A percentile compares a stretch with the other conserved stretches of the same genome.
Conservation (phyloP, 1,140 invertebrate species). For the Platyscapa corneri region DNA sequence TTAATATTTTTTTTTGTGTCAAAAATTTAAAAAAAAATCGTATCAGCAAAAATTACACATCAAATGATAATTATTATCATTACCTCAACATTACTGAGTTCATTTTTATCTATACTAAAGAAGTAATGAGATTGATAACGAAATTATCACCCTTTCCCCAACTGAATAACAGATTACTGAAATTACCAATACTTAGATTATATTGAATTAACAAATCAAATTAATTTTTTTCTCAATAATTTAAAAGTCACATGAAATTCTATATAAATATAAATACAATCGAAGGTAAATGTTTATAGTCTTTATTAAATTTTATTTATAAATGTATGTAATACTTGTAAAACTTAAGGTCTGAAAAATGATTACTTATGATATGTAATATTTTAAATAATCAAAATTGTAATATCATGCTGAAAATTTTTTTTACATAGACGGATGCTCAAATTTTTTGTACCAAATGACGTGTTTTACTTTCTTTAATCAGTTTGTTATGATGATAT, state of each 20-base stretch:
- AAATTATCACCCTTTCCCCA: not conserved
- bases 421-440: not conserved
- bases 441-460: not conserved
- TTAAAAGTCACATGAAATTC: not conserved
- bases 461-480: not conserved
- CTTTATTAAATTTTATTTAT: too few species aligned
- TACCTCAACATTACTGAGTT: not conserved
- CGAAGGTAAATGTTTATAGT: not conserved
- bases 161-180: slow-evolving; percentile 1
- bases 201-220: not conserved
- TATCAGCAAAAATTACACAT: slow-evolving; percentile 16
- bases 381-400: not conserved
- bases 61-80: slow-evolving; percentile 10
- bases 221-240: not conserved
- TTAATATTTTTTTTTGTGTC: not conserved
- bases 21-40: not conserved
- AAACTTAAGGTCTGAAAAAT: too few species aligned
- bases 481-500: not conserved
- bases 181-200: not conserved
- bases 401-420: not conserved
- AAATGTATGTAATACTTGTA: too few species aligned
- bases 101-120: slow-evolving; percentile 10
- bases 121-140: slow-evolving; percentile 13
- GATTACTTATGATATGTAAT: not conserved
- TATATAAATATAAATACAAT: not conserved